These are phyloP conservation scores for Drosophila eugracilis DNA, from an alignment of 1,140 invertebrate species.

Conservation along the genomic window DNA sequence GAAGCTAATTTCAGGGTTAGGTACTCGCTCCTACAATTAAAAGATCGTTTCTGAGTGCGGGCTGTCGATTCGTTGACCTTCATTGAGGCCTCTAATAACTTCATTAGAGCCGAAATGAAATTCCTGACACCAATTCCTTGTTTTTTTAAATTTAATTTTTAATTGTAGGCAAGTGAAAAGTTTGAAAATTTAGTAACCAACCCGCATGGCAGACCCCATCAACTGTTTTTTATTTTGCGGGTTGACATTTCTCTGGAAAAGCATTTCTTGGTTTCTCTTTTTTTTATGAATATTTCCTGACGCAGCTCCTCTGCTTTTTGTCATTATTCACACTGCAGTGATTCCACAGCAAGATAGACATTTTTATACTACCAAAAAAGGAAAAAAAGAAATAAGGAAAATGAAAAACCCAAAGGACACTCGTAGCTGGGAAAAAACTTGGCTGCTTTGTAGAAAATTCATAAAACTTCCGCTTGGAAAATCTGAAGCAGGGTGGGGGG, in stretches of 20 bases:
- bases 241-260: slow-evolving; percentile 26
- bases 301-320: slow-evolving; percentile 50
- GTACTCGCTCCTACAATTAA: slow-evolving; percentile 66
- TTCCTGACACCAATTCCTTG: too few relatives aligned
- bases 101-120: too few relatives aligned
- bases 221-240: slow-evolving; percentile 28
- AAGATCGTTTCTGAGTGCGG: slow-evolving; percentile 73
- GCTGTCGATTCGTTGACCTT: slow-evolving; percentile 79
- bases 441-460: slow-evolving; percentile 78
- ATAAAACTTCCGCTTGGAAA: slow-evolving; percentile 78
- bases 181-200: slow-evolving; percentile 39
- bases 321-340: slow-evolving; percentile 80
- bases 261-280: slow-evolving; percentile 51
- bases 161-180: slow-evolving; percentile 24
- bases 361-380: slow-evolving; percentile 23
- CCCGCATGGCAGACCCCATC: slow-evolving; percentile 56
- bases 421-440: slow-evolving; percentile 55
- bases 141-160: too few relatives aligned
- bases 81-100: slow-evolving; percentile 76
- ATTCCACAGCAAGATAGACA: slow-evolving; percentile 66
- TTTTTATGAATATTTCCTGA: slow-evolving; percentile 79
- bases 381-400: slow-evolving; percentile 4
- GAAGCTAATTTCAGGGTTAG: slow-evolving; percentile 69
- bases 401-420: slow-evolving; percentile 51
- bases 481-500: not conserved